A percentile compares a stretch with the other conserved stretches of the same genome.
Evolutionary conservation across 2,797 vertebrate species (phyloP).

Genomic region (Leptatherina wallacei): DNA sequence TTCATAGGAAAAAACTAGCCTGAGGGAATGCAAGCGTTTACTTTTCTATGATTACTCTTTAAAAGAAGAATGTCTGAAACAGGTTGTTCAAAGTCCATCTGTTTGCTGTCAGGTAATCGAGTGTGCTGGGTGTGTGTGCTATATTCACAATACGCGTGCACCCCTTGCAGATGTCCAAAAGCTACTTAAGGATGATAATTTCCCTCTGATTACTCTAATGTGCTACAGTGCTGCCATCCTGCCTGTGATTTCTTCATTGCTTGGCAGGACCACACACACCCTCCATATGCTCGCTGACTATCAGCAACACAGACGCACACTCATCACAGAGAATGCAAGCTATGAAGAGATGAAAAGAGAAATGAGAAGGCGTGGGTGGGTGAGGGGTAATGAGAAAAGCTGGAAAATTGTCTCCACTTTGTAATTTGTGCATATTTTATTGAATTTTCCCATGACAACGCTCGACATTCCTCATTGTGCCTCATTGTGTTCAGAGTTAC

Average conservation of each 20-base stretch:
- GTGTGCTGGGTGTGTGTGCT: constrained; percentile 16
- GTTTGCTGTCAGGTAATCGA: constrained; percentile 66
- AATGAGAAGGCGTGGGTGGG: constrained; percentile 34
- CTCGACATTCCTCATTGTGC: constrained; percentile 63
- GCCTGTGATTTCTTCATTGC: constrained; percentile 64
- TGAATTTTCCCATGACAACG: constrained; percentile 63
- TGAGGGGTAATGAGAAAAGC: constrained; percentile 9
- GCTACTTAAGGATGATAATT: constrained; percentile 75
- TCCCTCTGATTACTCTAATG: constrained; percentile 76
- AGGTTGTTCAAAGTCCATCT: constrained; percentile 67
- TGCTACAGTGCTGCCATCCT: constrained; percentile 61
- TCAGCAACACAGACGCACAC: constrained; percentile 49
- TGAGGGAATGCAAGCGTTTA: constrained; percentile 34
- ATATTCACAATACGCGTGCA: constrained; percentile 41
- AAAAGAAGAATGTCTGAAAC: constrained; percentile 53
- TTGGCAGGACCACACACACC: constrained; percentile 75
- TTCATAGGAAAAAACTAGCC: constrained; percentile 34
- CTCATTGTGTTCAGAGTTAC: constrained; percentile 59
- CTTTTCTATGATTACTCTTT: constrained; percentile 57
- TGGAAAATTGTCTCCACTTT: constrained; percentile 65
- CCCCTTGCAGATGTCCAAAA: constrained; percentile 72
- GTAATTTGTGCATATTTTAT: constrained; percentile 75
- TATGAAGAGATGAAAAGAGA: constrained; percentile 63
- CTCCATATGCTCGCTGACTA: constrained; percentile 71
- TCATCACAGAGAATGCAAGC: constrained; percentile 54